Conservation (phyloP, 2,797 vertebrate species). For the Gymnothorax reevesii region DNA sequence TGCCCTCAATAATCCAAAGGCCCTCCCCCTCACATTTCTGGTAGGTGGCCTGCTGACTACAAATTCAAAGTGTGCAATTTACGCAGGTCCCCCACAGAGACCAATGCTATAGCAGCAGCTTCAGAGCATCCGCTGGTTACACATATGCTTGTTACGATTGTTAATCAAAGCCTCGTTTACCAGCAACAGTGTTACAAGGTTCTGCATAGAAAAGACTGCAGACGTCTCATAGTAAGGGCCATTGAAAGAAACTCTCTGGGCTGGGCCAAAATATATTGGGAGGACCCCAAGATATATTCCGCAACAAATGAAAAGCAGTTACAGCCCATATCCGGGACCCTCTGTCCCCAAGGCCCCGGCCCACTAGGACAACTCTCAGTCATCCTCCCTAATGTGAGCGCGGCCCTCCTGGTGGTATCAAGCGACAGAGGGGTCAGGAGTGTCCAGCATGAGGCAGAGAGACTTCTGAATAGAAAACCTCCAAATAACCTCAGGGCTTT, state of each 20-base stretch:
- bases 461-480: conserved; percentile 27
- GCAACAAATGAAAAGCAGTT: no score
- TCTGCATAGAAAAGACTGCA: neutral
- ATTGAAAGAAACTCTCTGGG: no score
- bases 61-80: neutral
- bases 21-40: neutral
- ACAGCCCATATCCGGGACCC: no score
- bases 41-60: neutral
- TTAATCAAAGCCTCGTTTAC: conserved; percentile 33
- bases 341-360: no score
- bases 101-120: neutral
- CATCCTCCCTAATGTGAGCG: no score
- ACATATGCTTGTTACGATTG: conserved; percentile 14
- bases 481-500: conserved; percentile 52
- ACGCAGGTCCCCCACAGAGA: neutral
- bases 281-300: no score
- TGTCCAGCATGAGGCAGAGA: neutral
- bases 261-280: no score
- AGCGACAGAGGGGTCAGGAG: conserved; percentile 38
- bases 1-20: neutral
- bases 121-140: neutral
- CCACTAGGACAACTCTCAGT: no score
- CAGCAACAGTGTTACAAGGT: neutral
- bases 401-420: conserved; percentile 20
- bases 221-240: neutral